phyloP scores from a whole-genome alignment of 1,140 invertebrate genomes.

The Oedothorax gibbosus region DNA sequence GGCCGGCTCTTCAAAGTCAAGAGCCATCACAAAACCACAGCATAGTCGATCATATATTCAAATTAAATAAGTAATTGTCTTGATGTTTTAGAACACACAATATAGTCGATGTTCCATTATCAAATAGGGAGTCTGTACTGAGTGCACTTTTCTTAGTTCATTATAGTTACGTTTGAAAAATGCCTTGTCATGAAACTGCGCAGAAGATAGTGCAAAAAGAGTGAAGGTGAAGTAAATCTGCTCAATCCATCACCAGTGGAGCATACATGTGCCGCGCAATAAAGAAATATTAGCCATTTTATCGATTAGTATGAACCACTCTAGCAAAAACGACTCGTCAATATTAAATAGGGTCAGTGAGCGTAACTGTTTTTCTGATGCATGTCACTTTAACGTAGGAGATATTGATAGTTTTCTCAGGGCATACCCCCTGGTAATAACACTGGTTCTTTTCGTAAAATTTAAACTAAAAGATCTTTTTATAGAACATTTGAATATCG shows the following conservation, averaged over 20 bases:
- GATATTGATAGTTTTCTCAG: neutral
- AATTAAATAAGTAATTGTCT: no score
- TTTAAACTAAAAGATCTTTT: no score
- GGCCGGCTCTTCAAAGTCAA: conserved; percentile 48
- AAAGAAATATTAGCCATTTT: conserved; percentile 20
- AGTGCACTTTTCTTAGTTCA: no score
- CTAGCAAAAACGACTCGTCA: conserved; percentile 16
- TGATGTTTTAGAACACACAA: no score
- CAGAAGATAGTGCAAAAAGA: neutral
- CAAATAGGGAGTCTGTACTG: no score
- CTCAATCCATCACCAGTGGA: conserved; percentile 29
- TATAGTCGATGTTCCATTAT: no score
- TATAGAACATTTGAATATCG: neutral
- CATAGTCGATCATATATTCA: no score
- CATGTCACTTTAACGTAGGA: conserved; percentile 8
- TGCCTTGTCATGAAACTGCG: no score
- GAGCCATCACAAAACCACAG: neutral
- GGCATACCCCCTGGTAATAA: neutral
- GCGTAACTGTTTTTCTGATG: conserved; percentile 5
- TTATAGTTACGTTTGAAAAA: no score
- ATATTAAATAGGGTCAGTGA: conserved; percentile 46
- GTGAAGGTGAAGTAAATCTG: neutral
- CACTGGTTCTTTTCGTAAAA: neutral
- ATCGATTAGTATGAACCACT: conserved; percentile 17
- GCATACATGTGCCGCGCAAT: conserved; percentile 5